These are phyloP conservation scores for Agriopis leucophaearia DNA, from an alignment of 2,888 invertebrate species.

Conservation along the genomic window DNA sequence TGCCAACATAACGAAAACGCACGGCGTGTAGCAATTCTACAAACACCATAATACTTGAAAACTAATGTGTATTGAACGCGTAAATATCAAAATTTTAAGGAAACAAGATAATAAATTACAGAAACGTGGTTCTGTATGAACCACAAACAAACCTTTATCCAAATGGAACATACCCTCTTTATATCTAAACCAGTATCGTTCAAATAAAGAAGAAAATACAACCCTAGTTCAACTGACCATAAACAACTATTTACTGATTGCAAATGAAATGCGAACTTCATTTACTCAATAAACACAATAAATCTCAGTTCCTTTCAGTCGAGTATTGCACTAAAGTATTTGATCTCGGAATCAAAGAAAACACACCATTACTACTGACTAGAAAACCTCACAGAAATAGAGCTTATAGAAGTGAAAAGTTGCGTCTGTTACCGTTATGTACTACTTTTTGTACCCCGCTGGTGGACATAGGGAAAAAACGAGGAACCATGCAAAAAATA, in stretches of 20 bases:
- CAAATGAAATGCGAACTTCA: constrained; percentile 23
- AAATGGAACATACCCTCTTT: neutral
- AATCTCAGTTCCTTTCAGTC: constrained; percentile 33
- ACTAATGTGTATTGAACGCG: no score
- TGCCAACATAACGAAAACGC: no score
- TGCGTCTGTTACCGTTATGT: no score
- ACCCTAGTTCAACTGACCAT: neutral
- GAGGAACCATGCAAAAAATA: no score
- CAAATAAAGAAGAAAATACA: neutral
- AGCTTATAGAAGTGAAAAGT: neutral
- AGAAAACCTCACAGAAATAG: neutral
- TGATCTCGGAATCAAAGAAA: constrained; percentile 47
- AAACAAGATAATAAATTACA: no score
- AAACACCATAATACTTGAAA: no score
- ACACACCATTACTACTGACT: constrained; percentile 32
- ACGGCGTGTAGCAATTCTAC: no score
- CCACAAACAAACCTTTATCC: no score
- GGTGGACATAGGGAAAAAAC: no score
- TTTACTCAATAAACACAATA: constrained; percentile 37
- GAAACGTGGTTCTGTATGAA: no score
- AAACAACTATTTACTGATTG: constrained; percentile 7
- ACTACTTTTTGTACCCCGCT: no score
- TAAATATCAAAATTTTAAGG: no score
- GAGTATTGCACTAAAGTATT: constrained; percentile 37
- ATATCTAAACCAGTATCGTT: neutral